Evolutionary conservation across 2,797 vertebrate genomes (phyloP).

Genomic region (Danio albolineatus): DNA sequence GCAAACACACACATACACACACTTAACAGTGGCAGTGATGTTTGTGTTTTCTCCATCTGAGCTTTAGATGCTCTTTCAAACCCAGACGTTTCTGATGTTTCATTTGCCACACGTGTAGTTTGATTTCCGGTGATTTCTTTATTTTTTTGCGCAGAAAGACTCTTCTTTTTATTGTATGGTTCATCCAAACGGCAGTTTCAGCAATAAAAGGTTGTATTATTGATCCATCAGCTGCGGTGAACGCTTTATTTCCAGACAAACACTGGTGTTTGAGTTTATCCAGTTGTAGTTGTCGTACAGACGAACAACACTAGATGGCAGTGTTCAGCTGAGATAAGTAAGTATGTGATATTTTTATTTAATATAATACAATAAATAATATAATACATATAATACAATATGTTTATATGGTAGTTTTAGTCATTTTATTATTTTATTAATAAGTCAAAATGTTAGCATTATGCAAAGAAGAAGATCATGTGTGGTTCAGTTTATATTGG

Average conservation of each 20-base stretch:
- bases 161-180: slow-evolving; percentile 97
- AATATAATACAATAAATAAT: too few relatives aligned
- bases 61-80: slow-evolving; percentile 79
- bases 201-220: slow-evolving; percentile 80
- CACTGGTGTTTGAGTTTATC: neutral
- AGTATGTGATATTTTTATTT: too few relatives aligned
- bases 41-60: slow-evolving; percentile 29
- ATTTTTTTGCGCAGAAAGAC: slow-evolving; percentile 81
- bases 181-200: slow-evolving; percentile 97
- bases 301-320: slow-evolving; percentile 45
- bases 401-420: too few relatives aligned
- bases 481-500: too few relatives aligned
- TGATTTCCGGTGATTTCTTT: slow-evolving; percentile 87
- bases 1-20: neutral
- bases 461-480: too few relatives aligned
- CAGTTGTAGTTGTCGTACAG: neutral
- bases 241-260: slow-evolving; percentile 31
- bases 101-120: slow-evolving; percentile 81
- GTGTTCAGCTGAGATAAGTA: neutral
- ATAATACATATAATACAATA: too few relatives aligned
- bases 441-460: too few relatives aligned
- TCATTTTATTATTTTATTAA: too few relatives aligned
- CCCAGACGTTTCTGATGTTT: slow-evolving; percentile 72
- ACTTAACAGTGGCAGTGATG: neutral
- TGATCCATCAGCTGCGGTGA: slow-evolving; percentile 37